These are phyloP conservation scores for Melanotus villosus DNA, from an alignment of 2,888 invertebrate species.

Conservation along the genomic window DNA sequence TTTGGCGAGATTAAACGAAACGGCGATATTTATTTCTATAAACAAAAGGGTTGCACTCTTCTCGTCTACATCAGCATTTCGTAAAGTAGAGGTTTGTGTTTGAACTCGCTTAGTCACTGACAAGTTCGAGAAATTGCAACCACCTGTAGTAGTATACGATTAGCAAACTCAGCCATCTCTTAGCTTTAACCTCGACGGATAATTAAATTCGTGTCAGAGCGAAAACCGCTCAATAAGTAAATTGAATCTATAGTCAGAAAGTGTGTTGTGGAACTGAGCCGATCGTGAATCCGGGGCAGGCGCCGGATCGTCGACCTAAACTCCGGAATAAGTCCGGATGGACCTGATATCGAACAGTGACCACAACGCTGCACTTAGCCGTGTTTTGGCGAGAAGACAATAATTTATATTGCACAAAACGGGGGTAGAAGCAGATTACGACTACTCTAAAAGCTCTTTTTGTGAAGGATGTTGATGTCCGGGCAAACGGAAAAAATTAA, in stretches of 20 bases:
- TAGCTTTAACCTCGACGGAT: slow-evolving; percentile 12
- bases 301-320: slow-evolving; percentile 43
- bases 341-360: slow-evolving; percentile 40
- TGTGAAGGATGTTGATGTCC: slow-evolving; percentile 1
- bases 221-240: slow-evolving; percentile 39
- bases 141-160: slow-evolving; percentile 20
- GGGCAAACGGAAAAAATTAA: slow-evolving; percentile 26
- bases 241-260: slow-evolving; percentile 35
- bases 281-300: slow-evolving; percentile 30
- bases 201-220: slow-evolving; percentile 30
- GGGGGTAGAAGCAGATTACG: no score
- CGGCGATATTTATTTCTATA: no score
- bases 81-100: neutral
- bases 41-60: no score
- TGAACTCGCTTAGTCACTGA: neutral
- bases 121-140: slow-evolving; percentile 8
- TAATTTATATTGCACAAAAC: slow-evolving; percentile 29
- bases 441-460: slow-evolving; percentile 10
- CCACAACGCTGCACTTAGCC: slow-evolving; percentile 40
- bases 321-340: slow-evolving; percentile 36
- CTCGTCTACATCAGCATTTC: no score
- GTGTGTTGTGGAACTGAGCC: slow-evolving; percentile 32
- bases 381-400: slow-evolving; percentile 39
- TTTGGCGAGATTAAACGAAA: no score
- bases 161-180: slow-evolving; percentile 5